phyloP scores from a whole-genome alignment of 2,888 invertebrate species.

The Plebejus argus region DNA sequence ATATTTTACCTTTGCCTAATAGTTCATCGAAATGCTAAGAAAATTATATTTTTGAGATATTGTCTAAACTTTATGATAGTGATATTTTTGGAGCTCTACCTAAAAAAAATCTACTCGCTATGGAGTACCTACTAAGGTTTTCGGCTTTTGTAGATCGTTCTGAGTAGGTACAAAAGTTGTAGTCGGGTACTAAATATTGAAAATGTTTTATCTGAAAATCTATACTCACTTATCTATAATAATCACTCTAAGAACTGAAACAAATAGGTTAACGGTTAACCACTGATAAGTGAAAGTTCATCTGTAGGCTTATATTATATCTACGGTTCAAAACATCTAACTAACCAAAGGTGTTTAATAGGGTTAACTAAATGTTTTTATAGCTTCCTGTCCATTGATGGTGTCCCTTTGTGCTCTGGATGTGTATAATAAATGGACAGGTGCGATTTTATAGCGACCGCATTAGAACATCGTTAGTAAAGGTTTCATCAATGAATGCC shows the following conservation, averaged over 20 bases:
- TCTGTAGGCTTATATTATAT: constrained; percentile 46
- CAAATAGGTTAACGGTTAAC: background rate
- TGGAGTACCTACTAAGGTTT: background rate
- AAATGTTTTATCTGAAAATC: too few species aligned
- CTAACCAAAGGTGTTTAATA: constrained; percentile 59
- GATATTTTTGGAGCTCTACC: background rate
- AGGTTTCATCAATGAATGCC: constrained; percentile 54
- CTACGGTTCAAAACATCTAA: constrained; percentile 48
- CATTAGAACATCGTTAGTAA: constrained; percentile 64
- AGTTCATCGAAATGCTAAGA: background rate
- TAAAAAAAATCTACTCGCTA: background rate
- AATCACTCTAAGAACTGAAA: too few species aligned
- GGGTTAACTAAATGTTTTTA: constrained; percentile 62
- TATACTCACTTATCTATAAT: too few species aligned
- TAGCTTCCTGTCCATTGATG: constrained; percentile 70
- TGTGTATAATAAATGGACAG: constrained; percentile 71
- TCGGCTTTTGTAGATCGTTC: background rate
- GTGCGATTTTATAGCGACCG: constrained; percentile 65
- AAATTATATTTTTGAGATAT: background rate
- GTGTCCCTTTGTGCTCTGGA: constrained; percentile 54
- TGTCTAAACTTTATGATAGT: too few species aligned
- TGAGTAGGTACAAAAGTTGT: too few species aligned
- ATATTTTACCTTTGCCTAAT: background rate
- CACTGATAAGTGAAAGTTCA: background rate
- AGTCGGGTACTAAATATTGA: too few species aligned